Evolutionary conservation across 35 echinoderm and acorn worm species (phyloP).

Genomic region (Holothuria glaberrima): DNA sequence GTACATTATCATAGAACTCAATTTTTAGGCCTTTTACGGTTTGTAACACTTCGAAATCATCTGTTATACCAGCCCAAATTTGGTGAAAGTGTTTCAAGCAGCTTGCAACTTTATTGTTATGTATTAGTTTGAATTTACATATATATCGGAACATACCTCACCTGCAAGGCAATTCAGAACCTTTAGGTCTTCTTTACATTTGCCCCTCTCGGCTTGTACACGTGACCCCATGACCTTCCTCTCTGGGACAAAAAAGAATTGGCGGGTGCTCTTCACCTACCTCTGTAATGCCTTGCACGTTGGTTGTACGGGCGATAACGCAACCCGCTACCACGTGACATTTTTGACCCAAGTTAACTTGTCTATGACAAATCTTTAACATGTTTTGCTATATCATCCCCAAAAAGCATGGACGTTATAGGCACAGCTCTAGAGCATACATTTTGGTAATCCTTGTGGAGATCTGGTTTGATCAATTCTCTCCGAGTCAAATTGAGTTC

Average conservation of each 20-base stretch:
- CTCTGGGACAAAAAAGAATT: conserved; percentile 17
- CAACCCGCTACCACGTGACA: conserved; percentile 12
- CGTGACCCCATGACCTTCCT: not conserved
- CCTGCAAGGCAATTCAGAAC: not conserved
- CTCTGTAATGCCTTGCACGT: not conserved
- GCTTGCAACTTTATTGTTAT: conserved; percentile 30
- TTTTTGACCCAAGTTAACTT: conserved; percentile 18
- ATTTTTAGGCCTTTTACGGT: conserved; percentile 42
- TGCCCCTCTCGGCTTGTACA: conserved; percentile 17
- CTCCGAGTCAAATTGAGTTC: conserved; percentile 40
- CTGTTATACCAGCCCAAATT: conserved; percentile 17
- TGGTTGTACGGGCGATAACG: conserved; percentile 30
- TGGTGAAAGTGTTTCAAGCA: conserved; percentile 11
- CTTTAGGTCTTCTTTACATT: conserved; percentile 4
- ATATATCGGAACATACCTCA: not conserved
- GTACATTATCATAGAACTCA: conserved; percentile 29
- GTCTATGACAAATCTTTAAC: conserved; percentile 29
- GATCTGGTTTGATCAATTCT: conserved; percentile 47
- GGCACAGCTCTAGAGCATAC: conserved; percentile 23
- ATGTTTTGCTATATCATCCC: conserved; percentile 47
- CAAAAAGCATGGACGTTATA: conserved; percentile 31
- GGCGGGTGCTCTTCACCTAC: not conserved
- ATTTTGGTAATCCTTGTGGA: conserved; percentile 5
- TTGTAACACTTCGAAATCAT: conserved; percentile 23
- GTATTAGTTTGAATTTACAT: not conserved